A percentile compares a stretch with the other conserved stretches of the same genome.
phyloP scores from a whole-genome alignment of 2,797 vertebrate genomes.

The Erpetoichthys calabaricus region DNA sequence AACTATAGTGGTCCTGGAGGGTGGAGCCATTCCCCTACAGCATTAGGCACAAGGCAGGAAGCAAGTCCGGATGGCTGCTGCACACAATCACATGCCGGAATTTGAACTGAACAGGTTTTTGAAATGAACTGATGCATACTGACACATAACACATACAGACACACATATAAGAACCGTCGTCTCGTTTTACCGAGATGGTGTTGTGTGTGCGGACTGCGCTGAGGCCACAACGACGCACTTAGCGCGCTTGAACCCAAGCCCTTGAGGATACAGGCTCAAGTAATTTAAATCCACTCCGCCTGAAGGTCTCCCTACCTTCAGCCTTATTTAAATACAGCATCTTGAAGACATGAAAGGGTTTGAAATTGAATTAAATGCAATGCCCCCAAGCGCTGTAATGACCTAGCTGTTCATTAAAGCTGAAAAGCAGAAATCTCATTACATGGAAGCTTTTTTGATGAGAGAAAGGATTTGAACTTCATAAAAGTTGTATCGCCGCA shows the following conservation, averaged over 20 bases:
- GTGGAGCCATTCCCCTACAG: no score
- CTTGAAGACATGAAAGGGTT: conserved; percentile 4
- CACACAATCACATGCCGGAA: no score
- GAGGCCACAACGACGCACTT: no score
- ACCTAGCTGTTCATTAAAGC: conserved; percentile 15
- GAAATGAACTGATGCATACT: no score
- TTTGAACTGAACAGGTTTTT: no score
- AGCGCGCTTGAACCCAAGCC: neutral
- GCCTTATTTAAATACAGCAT: neutral
- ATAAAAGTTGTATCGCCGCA: conserved; percentile 9
- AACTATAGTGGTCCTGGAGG: no score
- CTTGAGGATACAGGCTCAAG: neutral
- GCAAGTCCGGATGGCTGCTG: no score
- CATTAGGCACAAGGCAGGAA: no score
- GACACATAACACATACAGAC: no score
- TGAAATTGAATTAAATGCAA: conserved; percentile 19
- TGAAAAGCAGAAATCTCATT: conserved; percentile 27
- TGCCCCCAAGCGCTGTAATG: conserved; percentile 14
- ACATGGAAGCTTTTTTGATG: conserved; percentile 24
- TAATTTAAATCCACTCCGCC: neutral
- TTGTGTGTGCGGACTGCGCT: no score
- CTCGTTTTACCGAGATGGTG: no score
- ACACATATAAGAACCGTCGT: no score
- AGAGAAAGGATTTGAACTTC: conserved; percentile 14
- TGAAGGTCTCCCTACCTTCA: neutral